These are phyloP conservation scores for Pseudomyrmex gracilis DNA, from an alignment of 1,140 invertebrate genomes.

Conservation along the genomic window DNA sequence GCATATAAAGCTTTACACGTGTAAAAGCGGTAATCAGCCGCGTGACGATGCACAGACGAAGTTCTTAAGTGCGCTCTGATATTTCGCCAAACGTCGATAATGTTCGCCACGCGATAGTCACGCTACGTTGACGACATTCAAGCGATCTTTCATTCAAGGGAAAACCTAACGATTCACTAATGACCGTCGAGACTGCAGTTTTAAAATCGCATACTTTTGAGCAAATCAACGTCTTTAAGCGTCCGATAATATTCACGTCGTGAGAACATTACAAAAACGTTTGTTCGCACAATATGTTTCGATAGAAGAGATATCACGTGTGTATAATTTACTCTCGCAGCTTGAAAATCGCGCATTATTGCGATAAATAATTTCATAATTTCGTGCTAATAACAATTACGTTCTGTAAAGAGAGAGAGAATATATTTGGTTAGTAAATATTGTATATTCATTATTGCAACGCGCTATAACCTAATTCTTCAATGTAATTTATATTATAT, in stretches of 20 bases:
- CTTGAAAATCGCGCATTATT: slow-evolving; percentile 40
- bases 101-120: not conserved
- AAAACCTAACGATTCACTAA: slow-evolving; percentile 20
- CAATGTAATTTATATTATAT: too few relatives aligned
- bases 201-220: slow-evolving; percentile 23
- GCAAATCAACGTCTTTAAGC: slow-evolving; percentile 30
- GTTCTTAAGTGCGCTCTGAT: not conserved
- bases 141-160: slow-evolving; percentile 18
- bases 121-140: slow-evolving; percentile 21
- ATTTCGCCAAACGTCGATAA: slow-evolving; percentile 21
- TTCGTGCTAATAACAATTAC: slow-evolving; percentile 38
- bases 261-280: not conserved
- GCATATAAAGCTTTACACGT: not conserved
- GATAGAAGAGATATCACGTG: slow-evolving; percentile 9
- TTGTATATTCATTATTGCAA: too few relatives aligned
- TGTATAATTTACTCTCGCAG: slow-evolving; percentile 10
- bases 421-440: too few relatives aligned
- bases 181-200: not conserved
- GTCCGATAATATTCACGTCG: slow-evolving; percentile 51
- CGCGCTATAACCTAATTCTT: too few relatives aligned
- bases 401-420: not conserved
- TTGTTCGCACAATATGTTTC: slow-evolving; percentile 21
- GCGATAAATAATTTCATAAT: slow-evolving; percentile 8
- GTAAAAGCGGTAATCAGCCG: slow-evolving; percentile 39
- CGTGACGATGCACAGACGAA: slow-evolving; percentile 14